Conservation (phyloP, 2,888 invertebrate species). For the Coronaproctus castanopsis region DNA sequence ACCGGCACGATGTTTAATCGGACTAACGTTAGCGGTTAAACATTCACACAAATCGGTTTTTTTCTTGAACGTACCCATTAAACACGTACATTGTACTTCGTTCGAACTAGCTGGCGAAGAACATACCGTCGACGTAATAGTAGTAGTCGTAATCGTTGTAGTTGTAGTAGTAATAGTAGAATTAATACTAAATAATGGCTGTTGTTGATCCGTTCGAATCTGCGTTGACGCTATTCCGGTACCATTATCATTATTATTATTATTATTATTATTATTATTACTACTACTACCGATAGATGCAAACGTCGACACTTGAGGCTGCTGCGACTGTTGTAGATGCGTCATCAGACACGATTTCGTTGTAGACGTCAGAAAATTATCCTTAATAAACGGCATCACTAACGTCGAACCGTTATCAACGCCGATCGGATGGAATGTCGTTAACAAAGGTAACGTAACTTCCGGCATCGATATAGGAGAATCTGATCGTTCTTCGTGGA, state of each 20-base stretch:
- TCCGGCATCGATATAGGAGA: constrained; percentile 12
- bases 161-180: neutral
- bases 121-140: constrained; percentile 5
- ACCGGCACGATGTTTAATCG: constrained; percentile 2
- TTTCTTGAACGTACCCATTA: constrained; percentile 11
- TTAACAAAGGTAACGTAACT: constrained; percentile 14
- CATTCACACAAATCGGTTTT: constrained; percentile 9
- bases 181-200: too few species aligned
- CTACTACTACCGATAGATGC: neutral
- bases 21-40: constrained; percentile 3
- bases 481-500: constrained; percentile 6
- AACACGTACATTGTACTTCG: constrained; percentile 9
- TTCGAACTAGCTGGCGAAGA: constrained; percentile 9
- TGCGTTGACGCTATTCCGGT: neutral
- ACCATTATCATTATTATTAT: too few species aligned
- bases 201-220: neutral
- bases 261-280: too few species aligned
- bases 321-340: constrained; percentile 2
- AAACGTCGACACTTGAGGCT: neutral
- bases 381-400: constrained; percentile 2
- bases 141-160: too few species aligned
- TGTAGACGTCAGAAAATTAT: neutral
- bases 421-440: constrained; percentile 15
- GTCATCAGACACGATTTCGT: constrained; percentile 2
- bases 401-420: neutral